A percentile compares a stretch with the other conserved stretches of the same genome.
These are phyloP conservation scores for Eumeta japonica DNA, from an alignment of 1,140 invertebrate species.

Conservation along the genomic window DNA sequence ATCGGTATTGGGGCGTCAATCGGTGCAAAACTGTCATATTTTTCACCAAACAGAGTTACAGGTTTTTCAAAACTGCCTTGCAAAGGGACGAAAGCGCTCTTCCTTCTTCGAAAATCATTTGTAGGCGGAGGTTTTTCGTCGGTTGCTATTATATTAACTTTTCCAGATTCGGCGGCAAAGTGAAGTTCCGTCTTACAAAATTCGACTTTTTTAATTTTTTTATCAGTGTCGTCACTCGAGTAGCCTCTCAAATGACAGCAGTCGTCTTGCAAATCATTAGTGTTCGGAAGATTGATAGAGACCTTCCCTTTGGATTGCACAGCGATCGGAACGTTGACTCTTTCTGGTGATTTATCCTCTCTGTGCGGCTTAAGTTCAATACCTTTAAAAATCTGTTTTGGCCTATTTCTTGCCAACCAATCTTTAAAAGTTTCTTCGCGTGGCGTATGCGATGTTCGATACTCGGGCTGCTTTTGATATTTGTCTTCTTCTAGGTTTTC, in stretches of 20 bases:
- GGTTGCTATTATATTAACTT: slow-evolving; percentile 82
- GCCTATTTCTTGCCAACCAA: slow-evolving; percentile 44
- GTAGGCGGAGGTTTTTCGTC: slow-evolving; percentile 81
- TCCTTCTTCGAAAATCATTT: slow-evolving; percentile 70
- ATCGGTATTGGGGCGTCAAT: too few species aligned
- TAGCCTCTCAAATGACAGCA: slow-evolving; percentile 15
- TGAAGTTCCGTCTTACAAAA: slow-evolving; percentile 86
- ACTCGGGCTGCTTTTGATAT: slow-evolving; percentile 10
- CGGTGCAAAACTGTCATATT: slow-evolving; percentile 17
- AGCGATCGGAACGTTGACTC: too few species aligned
- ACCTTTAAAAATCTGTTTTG: slow-evolving; percentile 18
- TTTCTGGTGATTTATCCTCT: too few species aligned
- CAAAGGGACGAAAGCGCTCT: slow-evolving; percentile 52
- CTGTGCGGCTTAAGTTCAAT: slow-evolving; percentile 17
- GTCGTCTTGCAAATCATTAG: slow-evolving; percentile 27
- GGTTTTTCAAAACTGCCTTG: slow-evolving; percentile 43
- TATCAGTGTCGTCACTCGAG: slow-evolving; percentile 33
- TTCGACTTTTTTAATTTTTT: slow-evolving; percentile 72
- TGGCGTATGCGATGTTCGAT: slow-evolving; percentile 13
- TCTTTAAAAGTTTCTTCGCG: slow-evolving; percentile 42
- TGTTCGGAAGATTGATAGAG: slow-evolving; percentile 48
- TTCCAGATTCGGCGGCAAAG: slow-evolving; percentile 79
- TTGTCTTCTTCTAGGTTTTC: slow-evolving; percentile 22
- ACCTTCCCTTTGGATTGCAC: slow-evolving; percentile 44
- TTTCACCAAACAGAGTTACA: slow-evolving; percentile 43